These are phyloP conservation scores for Carollia perspicillata DNA, from an alignment of 2,113 vertebrate species.

Conservation along the genomic window DNA sequence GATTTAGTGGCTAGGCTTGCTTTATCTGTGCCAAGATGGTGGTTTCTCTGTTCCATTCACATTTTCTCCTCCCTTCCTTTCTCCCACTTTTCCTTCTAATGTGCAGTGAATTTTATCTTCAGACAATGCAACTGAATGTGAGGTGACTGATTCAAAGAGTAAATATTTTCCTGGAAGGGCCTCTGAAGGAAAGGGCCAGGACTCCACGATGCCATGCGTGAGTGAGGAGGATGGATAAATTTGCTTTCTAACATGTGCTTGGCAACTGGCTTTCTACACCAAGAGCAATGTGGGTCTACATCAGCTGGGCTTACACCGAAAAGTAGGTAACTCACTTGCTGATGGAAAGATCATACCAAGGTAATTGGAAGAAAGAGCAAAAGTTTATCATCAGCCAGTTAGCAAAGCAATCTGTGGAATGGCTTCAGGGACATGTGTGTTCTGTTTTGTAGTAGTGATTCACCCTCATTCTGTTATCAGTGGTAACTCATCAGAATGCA, in stretches of 20 bases:
- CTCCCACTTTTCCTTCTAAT: not conserved
- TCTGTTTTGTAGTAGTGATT: not conserved
- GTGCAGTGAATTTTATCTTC: not conserved
- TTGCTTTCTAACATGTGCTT: not conserved
- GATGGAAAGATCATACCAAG: not conserved
- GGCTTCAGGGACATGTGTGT: not conserved
- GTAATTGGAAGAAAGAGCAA: not conserved
- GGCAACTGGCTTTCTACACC: not conserved
- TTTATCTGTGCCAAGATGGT: not conserved
- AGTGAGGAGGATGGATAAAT: constrained; percentile 16
- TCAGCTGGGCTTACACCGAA: not conserved
- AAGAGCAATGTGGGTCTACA: not conserved
- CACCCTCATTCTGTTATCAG: not conserved
- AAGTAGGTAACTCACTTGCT: not conserved
- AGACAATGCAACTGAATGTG: not conserved
- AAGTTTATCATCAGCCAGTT: not conserved
- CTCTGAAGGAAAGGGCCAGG: not conserved
- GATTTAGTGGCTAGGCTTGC: not conserved
- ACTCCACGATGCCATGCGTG: not conserved
- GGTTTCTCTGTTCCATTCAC: not conserved
- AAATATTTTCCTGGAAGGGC: not conserved
- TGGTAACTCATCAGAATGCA: not conserved
- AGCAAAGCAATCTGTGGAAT: not conserved
- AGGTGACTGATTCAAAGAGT: not conserved
- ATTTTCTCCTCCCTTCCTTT: not conserved